Percentiles rank a stretch among this genome's conserved stretches.
Conservation (phyloP, 2,888 invertebrate species). For the Amblyjoppa proteus region DNA sequence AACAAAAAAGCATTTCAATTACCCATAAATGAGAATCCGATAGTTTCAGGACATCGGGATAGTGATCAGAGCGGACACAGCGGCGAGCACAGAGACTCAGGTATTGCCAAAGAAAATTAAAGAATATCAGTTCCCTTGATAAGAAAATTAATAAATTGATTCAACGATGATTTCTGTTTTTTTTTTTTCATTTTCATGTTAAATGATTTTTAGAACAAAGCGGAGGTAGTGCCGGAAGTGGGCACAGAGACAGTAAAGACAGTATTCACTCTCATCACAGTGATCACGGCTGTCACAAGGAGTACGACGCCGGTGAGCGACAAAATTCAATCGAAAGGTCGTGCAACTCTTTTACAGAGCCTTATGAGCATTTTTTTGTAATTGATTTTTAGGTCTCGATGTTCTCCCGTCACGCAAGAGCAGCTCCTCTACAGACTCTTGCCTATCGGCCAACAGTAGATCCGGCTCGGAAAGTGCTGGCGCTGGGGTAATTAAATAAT, state of each 20-base stretch:
- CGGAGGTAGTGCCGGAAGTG: constrained; percentile 79
- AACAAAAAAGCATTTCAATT: background rate
- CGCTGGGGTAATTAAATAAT: constrained; percentile 79
- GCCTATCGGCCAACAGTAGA: constrained; percentile 87
- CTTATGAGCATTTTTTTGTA: background rate
- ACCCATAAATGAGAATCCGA: background rate
- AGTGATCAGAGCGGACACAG: constrained; percentile 83
- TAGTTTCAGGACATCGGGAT: constrained; percentile 78
- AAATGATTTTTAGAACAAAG: constrained; percentile 78
- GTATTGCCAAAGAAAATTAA: constrained; percentile 67
- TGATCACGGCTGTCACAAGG: constrained; percentile 80
- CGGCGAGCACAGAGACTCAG: constrained; percentile 81
- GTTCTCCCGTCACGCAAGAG: constrained; percentile 86
- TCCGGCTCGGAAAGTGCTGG: constrained; percentile 86
- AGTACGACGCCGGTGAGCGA: constrained; percentile 79
- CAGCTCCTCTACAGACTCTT: constrained; percentile 88
- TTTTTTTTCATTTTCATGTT: constrained; percentile 10
- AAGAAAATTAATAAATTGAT: background rate
- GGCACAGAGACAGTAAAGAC: constrained; percentile 82
- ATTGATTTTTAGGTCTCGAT: constrained; percentile 72
- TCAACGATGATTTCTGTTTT: constrained; percentile 13
- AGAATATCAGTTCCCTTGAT: constrained; percentile 28
- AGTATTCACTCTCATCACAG: constrained; percentile 81
- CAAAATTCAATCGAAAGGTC: background rate
- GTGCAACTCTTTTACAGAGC: constrained; percentile 4